Evolutionary conservation across 1,140 invertebrate genomes (phyloP).

Genomic region (Trinorchestia longiramus): DNA sequence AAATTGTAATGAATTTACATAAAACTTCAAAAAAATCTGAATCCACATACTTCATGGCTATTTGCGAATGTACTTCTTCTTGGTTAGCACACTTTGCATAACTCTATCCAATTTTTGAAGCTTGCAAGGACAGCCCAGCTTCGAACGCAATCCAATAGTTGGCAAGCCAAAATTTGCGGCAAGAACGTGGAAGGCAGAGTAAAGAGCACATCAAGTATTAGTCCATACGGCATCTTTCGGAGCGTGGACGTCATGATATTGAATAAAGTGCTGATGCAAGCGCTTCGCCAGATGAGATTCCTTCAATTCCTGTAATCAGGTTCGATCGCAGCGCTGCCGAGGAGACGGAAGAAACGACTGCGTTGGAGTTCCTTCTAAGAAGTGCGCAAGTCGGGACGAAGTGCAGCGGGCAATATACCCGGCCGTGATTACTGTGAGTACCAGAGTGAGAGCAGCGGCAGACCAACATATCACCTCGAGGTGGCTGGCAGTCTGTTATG

Average conservation of each 20-base stretch:
- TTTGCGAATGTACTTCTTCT: not conserved
- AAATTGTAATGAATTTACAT: not conserved
- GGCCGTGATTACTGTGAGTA: not conserved
- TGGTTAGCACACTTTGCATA: not conserved
- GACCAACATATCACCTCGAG: not conserved
- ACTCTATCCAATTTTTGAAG: not conserved
- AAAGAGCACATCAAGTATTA: constrained; percentile 47
- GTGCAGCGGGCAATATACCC: not conserved
- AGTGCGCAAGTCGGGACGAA: not conserved
- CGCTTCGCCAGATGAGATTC: constrained; percentile 54
- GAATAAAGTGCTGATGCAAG: constrained; percentile 54
- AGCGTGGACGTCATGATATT: constrained; percentile 49
- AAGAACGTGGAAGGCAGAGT: not conserved
- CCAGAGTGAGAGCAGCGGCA: not conserved
- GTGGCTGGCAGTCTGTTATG: not conserved
- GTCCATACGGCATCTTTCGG: constrained; percentile 50
- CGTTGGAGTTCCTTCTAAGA: constrained; percentile 38
- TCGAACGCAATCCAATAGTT: not conserved
- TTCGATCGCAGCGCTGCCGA: constrained; percentile 40
- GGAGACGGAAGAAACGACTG: not conserved
- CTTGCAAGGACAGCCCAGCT: not conserved
- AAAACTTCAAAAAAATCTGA: not conserved
- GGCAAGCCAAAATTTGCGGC: not conserved
- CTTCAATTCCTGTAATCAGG: constrained; percentile 55
- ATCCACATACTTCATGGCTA: not conserved